Evolutionary conservation across 1,140 invertebrate genomes (phyloP).

Genomic region (Diprion similis): DNA sequence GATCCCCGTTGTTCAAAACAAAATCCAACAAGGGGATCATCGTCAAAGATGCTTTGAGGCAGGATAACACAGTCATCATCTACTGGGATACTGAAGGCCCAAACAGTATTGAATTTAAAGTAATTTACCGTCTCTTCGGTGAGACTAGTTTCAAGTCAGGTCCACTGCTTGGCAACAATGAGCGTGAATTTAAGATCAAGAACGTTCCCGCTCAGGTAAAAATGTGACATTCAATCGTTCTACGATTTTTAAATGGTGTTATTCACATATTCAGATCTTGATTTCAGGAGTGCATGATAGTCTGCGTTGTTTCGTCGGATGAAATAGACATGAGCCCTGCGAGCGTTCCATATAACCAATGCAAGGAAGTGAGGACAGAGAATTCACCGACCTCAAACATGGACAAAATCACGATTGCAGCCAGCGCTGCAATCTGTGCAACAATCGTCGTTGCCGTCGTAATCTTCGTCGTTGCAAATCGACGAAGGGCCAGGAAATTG

Average conservation of each 20-base stretch:
- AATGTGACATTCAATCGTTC: background rate
- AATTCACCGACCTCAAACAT: slow-evolving; percentile 83
- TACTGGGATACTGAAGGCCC: slow-evolving; percentile 88
- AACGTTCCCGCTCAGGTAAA: slow-evolving; percentile 85
- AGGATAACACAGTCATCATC: slow-evolving; percentile 88
- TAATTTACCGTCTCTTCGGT: slow-evolving; percentile 89
- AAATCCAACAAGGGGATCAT: slow-evolving; percentile 78
- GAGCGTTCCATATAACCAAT: slow-evolving; percentile 85
- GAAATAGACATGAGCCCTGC: slow-evolving; percentile 85
- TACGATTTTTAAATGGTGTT: slow-evolving; percentile 15
- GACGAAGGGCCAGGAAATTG: slow-evolving; percentile 75
- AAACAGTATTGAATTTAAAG: slow-evolving; percentile 86
- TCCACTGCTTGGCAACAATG: slow-evolving; percentile 83
- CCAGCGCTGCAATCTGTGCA: slow-evolving; percentile 91
- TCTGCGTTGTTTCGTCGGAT: slow-evolving; percentile 89
- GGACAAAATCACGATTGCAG: slow-evolving; percentile 94
- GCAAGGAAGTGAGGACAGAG: slow-evolving; percentile 86
- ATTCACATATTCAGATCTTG: slow-evolving; percentile 24
- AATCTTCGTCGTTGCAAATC: slow-evolving; percentile 85
- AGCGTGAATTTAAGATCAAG: slow-evolving; percentile 90
- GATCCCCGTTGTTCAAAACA: slow-evolving; percentile 69
- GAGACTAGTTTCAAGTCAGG: slow-evolving; percentile 89
- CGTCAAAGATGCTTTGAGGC: slow-evolving; percentile 82
- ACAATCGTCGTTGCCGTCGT: slow-evolving; percentile 88
- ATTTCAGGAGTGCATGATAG: slow-evolving; percentile 86